Base-by-base conservation (phyloP, 2,113 vertebrate genomes). In the Sorex araneus region DNA sequence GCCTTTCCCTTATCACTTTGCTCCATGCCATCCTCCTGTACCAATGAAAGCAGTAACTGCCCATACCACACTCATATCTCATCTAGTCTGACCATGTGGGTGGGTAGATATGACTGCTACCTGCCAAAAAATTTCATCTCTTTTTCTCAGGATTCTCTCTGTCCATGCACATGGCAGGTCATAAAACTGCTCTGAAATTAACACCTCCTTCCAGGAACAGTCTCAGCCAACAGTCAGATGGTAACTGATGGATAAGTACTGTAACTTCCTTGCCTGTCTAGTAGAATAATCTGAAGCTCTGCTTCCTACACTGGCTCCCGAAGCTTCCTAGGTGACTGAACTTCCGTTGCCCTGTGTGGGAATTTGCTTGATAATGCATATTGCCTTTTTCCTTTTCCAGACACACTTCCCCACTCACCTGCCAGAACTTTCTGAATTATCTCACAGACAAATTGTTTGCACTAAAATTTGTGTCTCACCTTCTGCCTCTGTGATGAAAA, bases 81-180 rank as follows among this genome's bases (percentile, higher is more conserved):
- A 16, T 32, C 81, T 40, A 32, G 30, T 34, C 34, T 87, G 80
- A 74, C 7, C 28, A 82, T 93, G 89, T 89, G 73, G 70, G 23
- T 75, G 74, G 63, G 34, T 21, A 81, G 84, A 63, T 34, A 40
- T 87, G 30, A 93, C 77, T 83, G 84, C 45, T 69, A 93, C 23
- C 54, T 92, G 70, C 47, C 25, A 80, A 84, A 75, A 40, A 4
- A 79, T 78, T 6, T 78, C 36, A 43, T 91, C 23, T 83, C 27
- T 36, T 69, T 95, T 82, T 25, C 71, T 79, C 60, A 87, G 67
- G 45, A 91, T 77, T 84, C 60, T 91, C 47, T 89, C 71, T 81
- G 60, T 63, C n/a, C 9, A 75, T 23, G 47, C 5, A 83, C 3
- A 67, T 79, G 60, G 25, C 32, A 71, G 32, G 40, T n/a, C 30